Conservation (phyloP, 2,888 invertebrate genomes). For the Phorcus lineatus region DNA sequence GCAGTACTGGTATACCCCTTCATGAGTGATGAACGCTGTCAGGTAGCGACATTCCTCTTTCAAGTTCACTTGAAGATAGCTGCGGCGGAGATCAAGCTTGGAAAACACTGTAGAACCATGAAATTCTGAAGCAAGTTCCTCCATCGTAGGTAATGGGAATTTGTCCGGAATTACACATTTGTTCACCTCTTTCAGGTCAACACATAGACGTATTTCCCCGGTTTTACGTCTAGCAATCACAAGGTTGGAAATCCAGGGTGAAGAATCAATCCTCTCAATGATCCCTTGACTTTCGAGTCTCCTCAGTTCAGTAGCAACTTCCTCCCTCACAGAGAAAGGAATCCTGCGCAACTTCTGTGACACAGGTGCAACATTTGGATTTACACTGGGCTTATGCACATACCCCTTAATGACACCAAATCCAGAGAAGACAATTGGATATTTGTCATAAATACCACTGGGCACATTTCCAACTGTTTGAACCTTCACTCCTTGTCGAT, state of each 20-base stretch:
- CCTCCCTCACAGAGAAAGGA: neutral
- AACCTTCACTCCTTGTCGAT: no score
- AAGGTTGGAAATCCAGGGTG: no score
- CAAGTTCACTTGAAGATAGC: neutral
- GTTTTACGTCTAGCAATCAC: conserved; percentile 2
- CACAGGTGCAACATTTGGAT: no score
- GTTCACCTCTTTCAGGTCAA: conserved; percentile 6
- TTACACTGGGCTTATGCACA: no score
- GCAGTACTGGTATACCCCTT: neutral
- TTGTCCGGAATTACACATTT: conserved; percentile 4
- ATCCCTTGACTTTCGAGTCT: no score
- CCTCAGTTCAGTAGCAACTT: conserved; percentile 3
- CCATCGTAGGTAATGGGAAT: neutral
- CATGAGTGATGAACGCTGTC: neutral
- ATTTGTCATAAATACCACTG: no score
- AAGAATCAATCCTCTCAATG: no score
- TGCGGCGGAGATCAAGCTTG: neutral
- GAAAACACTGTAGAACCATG: neutral
- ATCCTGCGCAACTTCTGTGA: neutral
- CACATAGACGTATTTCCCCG: conserved; percentile 13
- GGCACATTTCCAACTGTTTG: no score
- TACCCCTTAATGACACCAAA: no score
- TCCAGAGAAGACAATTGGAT: no score
- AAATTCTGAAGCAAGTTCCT: no score
- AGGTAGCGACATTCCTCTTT: neutral